Evolutionary conservation across 2,888 invertebrate genomes (phyloP).

Genomic region (Nesidiocoris tenuis): DNA sequence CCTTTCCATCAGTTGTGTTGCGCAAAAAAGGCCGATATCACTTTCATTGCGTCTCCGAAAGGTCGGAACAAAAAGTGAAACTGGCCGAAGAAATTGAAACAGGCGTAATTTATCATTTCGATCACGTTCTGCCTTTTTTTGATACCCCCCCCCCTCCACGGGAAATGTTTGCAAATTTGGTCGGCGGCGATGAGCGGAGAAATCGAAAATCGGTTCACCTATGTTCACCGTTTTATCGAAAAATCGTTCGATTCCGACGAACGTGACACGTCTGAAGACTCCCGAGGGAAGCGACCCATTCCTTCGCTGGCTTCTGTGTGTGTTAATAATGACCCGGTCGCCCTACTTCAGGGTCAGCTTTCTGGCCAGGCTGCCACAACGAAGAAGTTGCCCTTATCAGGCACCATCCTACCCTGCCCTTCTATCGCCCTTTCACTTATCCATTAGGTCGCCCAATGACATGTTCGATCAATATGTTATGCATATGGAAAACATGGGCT

Average conservation of each 20-base stretch:
- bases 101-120: not conserved
- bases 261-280: not conserved
- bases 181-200: too few species aligned
- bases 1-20: not conserved
- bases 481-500: not conserved
- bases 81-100: not conserved
- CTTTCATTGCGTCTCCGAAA: not conserved
- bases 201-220: too few species aligned
- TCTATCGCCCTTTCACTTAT: not conserved
- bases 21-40: not conserved
- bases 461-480: not conserved
- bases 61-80: not conserved
- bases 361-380: not conserved
- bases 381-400: not conserved
- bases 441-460: not conserved
- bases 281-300: not conserved
- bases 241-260: not conserved
- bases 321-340: slow-evolving; percentile 3
- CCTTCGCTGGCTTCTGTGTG: not conserved
- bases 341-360: slow-evolving; percentile 29
- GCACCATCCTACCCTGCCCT: not conserved
- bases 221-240: too few species aligned
- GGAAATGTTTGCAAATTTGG: too few species aligned
- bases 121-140: too few species aligned
- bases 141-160: too few species aligned